A percentile compares a stretch with the other conserved stretches of the same genome.
These are phyloP conservation scores for Callipepla californica DNA, from an alignment of 2,113 vertebrate genomes.

Conservation along the genomic window DNA sequence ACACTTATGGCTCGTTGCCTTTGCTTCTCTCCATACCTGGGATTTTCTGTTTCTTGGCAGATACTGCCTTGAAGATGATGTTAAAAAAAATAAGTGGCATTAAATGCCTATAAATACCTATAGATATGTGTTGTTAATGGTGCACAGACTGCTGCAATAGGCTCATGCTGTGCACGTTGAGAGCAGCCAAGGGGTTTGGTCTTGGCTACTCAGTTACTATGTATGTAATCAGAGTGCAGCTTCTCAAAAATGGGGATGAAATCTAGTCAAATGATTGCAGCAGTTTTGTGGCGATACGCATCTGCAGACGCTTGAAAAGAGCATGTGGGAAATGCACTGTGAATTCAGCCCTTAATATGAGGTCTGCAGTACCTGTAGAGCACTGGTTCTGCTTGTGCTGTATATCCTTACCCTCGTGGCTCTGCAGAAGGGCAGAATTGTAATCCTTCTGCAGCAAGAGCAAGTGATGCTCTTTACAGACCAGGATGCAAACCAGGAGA, in stretches of 20 bases:
- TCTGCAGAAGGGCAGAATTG: background rate
- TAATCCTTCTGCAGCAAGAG: background rate
- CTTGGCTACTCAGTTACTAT: background rate
- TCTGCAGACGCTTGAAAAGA: slow-evolving; percentile 9
- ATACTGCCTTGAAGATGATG: background rate
- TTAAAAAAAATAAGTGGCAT: background rate
- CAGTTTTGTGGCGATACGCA: background rate
- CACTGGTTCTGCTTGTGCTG: background rate
- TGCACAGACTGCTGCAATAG: fast-evolving
- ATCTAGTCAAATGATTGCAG: background rate
- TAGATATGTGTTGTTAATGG: background rate
- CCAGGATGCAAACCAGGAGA: background rate
- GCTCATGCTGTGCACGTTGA: fast-evolving
- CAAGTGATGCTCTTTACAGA: background rate
- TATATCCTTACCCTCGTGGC: background rate
- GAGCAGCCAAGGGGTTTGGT: background rate
- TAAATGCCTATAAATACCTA: background rate
- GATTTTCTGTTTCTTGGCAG: background rate
- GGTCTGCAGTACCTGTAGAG: background rate
- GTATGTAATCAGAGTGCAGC: background rate
- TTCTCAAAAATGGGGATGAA: background rate
- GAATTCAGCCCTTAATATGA: background rate
- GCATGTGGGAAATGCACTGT: background rate
- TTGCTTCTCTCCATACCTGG: background rate
- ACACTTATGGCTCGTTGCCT: background rate